Percentiles rank a stretch among this genome's conserved stretches.
These are phyloP conservation scores for Caenorhabditis sinica DNA, from an alignment of 2,888 invertebrate species.

Conservation along the genomic window DNA sequence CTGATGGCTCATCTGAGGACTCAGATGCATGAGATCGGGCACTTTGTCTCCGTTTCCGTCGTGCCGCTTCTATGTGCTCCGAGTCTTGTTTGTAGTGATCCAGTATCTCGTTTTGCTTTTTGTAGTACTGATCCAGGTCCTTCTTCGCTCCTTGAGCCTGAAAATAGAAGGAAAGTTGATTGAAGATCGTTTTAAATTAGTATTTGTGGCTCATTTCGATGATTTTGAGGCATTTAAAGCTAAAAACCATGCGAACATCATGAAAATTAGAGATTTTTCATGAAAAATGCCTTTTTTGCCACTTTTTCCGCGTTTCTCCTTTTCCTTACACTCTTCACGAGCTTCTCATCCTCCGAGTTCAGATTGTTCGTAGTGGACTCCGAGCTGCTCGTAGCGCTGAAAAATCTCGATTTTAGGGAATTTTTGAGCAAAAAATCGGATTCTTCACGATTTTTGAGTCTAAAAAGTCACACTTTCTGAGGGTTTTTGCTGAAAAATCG, in stretches of 20 bases:
- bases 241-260: too few relatives aligned
- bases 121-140: conserved; percentile 73
- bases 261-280: too few relatives aligned
- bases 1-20: not conserved
- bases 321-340: conserved; percentile 20
- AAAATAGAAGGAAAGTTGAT: not conserved
- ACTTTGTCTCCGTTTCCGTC: conserved; percentile 22
- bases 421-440: too few relatives aligned
- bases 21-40: conserved; percentile 8
- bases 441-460: too few relatives aligned
- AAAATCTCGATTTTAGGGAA: not conserved
- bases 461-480: too few relatives aligned
- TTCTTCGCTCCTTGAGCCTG: conserved; percentile 28
- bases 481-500: too few relatives aligned
- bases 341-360: conserved; percentile 35
- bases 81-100: conserved; percentile 79
- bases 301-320: too few relatives aligned
- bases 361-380: not conserved
- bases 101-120: conserved; percentile 78
- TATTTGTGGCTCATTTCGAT: not conserved
- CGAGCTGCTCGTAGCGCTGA: conserved; percentile 18
- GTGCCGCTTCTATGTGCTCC: conserved; percentile 75
- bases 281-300: too few relatives aligned
- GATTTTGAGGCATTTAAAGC: not conserved
- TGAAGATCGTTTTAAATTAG: too few relatives aligned